Evolutionary conservation across 2,113 vertebrate species (phyloP).

Genomic region (Hepsetus odoe): DNA sequence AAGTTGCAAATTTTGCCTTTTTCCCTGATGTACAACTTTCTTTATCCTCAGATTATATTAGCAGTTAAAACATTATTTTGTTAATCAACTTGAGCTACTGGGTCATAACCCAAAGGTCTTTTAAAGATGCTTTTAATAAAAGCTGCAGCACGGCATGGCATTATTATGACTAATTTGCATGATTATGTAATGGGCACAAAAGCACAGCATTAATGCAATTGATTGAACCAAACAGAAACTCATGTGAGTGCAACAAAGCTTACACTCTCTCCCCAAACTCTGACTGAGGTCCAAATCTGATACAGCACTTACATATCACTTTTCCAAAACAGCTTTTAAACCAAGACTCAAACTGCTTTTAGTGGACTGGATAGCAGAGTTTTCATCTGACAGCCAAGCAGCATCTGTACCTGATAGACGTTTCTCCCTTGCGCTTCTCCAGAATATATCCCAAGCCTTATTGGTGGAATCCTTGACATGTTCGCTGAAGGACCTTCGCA

Average conservation of each 20-base stretch:
- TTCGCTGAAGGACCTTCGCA: constrained; percentile 82
- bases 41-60: background rate
- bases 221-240: background rate
- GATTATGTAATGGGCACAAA: constrained; percentile 8
- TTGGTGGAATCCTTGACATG: constrained; percentile 76
- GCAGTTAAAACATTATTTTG: background rate
- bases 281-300: background rate
- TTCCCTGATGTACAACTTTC: background rate
- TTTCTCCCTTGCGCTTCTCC: constrained; percentile 79
- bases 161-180: background rate
- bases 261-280: background rate
- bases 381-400: background rate
- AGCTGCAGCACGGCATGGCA: background rate
- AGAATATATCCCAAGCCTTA: constrained; percentile 81
- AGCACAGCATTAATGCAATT: background rate
- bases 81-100: background rate
- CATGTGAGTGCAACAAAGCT: background rate
- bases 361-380: too few species aligned
- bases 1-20: background rate
- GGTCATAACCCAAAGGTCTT: background rate
- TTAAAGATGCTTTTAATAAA: background rate
- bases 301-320: background rate
- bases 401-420: constrained; percentile 76
- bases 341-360: background rate
- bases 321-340: background rate